phyloP scores from a whole-genome alignment of 2,113 vertebrate genomes.

The Pachyramphus minor region DNA sequence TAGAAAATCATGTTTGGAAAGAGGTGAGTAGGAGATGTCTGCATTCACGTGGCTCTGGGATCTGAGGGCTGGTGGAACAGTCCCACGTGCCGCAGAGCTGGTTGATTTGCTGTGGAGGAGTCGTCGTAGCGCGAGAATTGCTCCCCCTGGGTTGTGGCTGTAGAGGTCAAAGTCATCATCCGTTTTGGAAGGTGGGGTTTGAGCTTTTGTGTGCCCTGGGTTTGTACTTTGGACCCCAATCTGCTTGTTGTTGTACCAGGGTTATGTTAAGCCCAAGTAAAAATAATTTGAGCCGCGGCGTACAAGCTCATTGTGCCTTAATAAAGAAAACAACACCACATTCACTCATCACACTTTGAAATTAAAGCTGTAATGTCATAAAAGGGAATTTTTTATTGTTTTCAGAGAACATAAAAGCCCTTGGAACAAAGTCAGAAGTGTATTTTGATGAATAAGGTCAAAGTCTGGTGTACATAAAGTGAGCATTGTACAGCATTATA shows the following conservation, averaged over 20 bases:
- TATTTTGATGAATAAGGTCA: constrained; percentile 52
- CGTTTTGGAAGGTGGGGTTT: constrained; percentile 49
- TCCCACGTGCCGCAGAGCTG: accelerated
- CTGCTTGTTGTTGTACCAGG: not conserved
- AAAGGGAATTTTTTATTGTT: constrained; percentile 62
- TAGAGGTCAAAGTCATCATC: constrained; percentile 37
- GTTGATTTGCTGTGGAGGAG: accelerated
- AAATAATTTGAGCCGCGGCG: not conserved
- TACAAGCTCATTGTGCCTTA: constrained; percentile 17
- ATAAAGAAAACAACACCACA: constrained; percentile 29
- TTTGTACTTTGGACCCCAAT: constrained; percentile 39
- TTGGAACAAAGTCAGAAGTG: constrained; percentile 38
- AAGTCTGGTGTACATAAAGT: constrained; percentile 56
- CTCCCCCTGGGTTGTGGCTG: not conserved
- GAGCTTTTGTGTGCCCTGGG: not conserved
- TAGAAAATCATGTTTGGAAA: not conserved
- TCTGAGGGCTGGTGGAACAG: not conserved
- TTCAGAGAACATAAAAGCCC: constrained; percentile 45
- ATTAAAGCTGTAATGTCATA: constrained; percentile 58
- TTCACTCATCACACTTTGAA: constrained; percentile 57
- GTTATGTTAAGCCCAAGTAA: not conserved
- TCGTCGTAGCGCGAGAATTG: accelerated
- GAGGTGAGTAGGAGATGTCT: not conserved
- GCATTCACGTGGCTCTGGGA: accelerated
- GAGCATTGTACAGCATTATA: constrained; percentile 18